phyloP scores from a whole-genome alignment of 2,113 vertebrate genomes.

The Enhydra lutris region DNA sequence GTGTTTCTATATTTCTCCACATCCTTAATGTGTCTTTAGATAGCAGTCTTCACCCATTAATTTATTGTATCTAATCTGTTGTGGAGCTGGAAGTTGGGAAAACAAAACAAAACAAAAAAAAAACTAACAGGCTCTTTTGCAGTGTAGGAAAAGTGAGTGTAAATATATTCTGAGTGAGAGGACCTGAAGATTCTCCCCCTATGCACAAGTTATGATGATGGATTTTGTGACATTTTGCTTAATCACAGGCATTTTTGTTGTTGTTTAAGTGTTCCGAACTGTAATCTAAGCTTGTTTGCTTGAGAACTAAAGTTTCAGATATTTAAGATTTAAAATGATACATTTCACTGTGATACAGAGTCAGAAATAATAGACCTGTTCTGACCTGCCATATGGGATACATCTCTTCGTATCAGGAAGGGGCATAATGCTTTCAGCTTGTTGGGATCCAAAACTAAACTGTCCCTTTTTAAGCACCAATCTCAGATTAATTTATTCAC shows the following conservation, averaged over 20 bases:
- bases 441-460: neutral
- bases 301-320: constrained; percentile 21
- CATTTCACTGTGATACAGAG: neutral
- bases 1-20: neutral
- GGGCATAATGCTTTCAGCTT: neutral
- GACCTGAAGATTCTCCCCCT: neutral
- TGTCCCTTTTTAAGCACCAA: neutral
- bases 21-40: neutral
- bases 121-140: neutral
- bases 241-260: neutral
- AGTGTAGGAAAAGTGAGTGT: neutral
- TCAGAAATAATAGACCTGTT: neutral
- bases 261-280: neutral
- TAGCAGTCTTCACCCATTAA: neutral
- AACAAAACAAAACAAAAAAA: neutral
- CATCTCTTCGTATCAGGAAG: neutral
- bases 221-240: constrained; percentile 39
- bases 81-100: neutral
- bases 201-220: neutral
- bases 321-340: neutral
- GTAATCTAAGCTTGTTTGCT: neutral
- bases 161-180: constrained; percentile 15
- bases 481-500: neutral
- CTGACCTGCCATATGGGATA: neutral
- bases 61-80: neutral